phyloP scores from a whole-genome alignment of 2,888 invertebrate genomes.

The Allolobophora icterica region DNA sequence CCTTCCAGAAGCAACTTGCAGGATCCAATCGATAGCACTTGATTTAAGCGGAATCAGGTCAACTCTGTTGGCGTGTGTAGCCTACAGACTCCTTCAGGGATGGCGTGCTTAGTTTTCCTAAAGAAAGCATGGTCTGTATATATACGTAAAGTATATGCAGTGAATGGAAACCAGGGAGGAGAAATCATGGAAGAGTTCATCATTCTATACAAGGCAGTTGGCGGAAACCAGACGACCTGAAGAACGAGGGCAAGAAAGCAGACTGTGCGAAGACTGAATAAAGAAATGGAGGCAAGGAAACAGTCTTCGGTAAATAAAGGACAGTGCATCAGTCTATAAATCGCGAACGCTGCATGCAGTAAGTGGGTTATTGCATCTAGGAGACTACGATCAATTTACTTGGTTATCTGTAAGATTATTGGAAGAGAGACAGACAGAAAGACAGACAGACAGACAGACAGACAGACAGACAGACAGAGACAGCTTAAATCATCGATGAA shows the following conservation, averaged over 20 bases:
- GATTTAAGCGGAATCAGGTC: neutral
- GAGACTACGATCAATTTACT: neutral
- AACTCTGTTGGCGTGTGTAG: neutral
- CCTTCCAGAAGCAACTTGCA: neutral
- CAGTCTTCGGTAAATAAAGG: neutral
- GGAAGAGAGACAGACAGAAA: neutral
- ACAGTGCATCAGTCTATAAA: neutral
- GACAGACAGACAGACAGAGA: no score
- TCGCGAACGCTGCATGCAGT: neutral
- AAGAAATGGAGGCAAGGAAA: neutral
- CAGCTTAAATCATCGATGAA: neutral
- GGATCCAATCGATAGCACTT: neutral
- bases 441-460: no score
- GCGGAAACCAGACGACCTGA: constrained; percentile 7
- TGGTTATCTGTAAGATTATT: neutral
- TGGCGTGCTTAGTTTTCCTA: neutral
- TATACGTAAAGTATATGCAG: constrained; percentile 4
- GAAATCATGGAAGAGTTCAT: neutral
- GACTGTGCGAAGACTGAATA: neutral
- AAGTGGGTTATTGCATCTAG: neutral
- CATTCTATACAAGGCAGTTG: neutral
- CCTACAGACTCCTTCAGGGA: neutral
- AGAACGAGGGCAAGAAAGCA: neutral
- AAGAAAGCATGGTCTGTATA: neutral
- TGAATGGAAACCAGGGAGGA: neutral